Base-by-base conservation (phyloP, 2,113 vertebrate genomes). In the Clarias macrocephalus region DNA sequence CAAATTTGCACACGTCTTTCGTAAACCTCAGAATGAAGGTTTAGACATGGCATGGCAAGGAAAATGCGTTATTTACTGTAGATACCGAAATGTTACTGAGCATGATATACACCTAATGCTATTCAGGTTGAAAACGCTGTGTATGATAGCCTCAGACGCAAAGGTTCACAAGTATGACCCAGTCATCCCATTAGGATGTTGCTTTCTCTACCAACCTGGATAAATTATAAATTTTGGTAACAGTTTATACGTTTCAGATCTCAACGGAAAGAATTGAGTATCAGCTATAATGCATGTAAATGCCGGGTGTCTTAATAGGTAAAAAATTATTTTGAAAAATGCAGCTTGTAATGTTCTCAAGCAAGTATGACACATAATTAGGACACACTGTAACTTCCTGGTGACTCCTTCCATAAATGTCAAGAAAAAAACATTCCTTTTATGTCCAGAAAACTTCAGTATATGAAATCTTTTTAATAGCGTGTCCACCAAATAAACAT, bases 161-260 rank as follows among this genome's bases (percentile, higher is more conserved):
- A 63, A 84, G 73, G 56, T 80, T 70, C 57, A 79, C 48, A 62
- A 80, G 57, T 84, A 72, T 82, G 77, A 90, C 85, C 75, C 9
- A 76, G 52, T 54, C 87, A 84, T 84, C 82, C 66, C 28, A 86
- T 88, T 90, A 86, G 28, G 37, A 37, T 84, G 63, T 80, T 59
- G 30, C 84, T 33, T 70, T 52, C 65, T 84, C 37, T 76, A 62
- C 82, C 57, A 81, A 54, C 63, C 79, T 79, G 79, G 80, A 62
- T 82, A 56, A 52, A 84, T 84, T n/a, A n/a, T n/a, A n/a, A n/a
- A n/a, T n/a, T n/a, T n/a, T 79, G 84, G 89, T 86, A 88, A 88
- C 86, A 59, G 25, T 76, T 30, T 66, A 87, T 3, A 73, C 75
- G 18, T 59, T 76, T 79, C 33, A 21, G 56, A 33, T 57, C 66